Evolutionary conservation across 2,888 invertebrate species (phyloP).

Genomic region (Platynereis dumerilii): DNA sequence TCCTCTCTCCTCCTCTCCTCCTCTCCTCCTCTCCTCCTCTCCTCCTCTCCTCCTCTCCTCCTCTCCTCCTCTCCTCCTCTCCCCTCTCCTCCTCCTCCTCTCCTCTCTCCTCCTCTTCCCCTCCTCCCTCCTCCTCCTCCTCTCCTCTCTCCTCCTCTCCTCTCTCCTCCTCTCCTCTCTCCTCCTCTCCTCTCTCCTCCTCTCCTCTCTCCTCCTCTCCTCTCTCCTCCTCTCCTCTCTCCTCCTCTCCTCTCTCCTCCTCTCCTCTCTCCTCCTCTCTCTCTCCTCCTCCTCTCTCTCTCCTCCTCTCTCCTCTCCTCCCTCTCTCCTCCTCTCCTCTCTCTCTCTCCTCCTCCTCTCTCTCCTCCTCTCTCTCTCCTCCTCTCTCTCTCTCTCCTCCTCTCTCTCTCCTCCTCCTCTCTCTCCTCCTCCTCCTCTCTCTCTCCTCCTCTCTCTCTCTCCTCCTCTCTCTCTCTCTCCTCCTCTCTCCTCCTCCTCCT

Average conservation of each 20-base stretch:
- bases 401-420: too few relatives aligned
- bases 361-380: too few relatives aligned
- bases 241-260: constrained; percentile 24
- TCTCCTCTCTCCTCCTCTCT: constrained; percentile 17
- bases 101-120: constrained; percentile 20
- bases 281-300: too few relatives aligned
- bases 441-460: too few relatives aligned
- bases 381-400: too few relatives aligned
- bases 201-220: constrained; percentile 23
- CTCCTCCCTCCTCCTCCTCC: constrained; percentile 19
- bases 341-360: too few relatives aligned
- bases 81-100: constrained; percentile 21
- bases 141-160: constrained; percentile 17
- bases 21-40: constrained; percentile 10
- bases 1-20: constrained; percentile 15
- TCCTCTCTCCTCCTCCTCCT: too few relatives aligned
- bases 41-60: constrained; percentile 16
- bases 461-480: too few relatives aligned
- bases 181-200: constrained; percentile 20
- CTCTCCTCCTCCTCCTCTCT: too few relatives aligned
- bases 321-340: too few relatives aligned
- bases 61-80: constrained; percentile 18
- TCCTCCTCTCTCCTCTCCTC: too few relatives aligned
- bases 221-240: constrained; percentile 21
- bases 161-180: constrained; percentile 20